Base-by-base conservation (phyloP, 2,888 invertebrate species). In the Mythimna vitellina region DNA sequence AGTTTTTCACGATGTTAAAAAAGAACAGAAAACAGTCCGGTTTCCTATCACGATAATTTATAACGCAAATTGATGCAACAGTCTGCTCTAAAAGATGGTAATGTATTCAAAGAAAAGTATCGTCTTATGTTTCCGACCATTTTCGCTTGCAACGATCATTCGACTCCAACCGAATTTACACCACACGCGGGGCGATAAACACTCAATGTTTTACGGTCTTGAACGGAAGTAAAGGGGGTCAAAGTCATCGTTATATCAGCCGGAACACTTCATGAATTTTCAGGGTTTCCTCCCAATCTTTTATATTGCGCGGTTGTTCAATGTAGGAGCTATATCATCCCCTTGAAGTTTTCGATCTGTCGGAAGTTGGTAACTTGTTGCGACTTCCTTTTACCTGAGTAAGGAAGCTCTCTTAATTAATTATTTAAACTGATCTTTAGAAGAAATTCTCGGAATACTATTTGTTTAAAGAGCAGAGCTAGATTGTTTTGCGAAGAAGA, bases 241-340 rank as follows among this genome's bases (percentile, higher is more conserved):
- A 79, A 78, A 81, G 78, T 81, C 82, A 71, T 71, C 78, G 65
- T 81, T 81, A 71, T 77, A 81, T 71, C 67, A 81, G 65, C 77
- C 82, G 78, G 64, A 79, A 79, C 82, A 67, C 78, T 77, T 71
- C 68, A 64, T 71, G 66, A 63, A 73, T 69, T 69, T 70, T 54
- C 82, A 78, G 61, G 67, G 57, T 71, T n/a, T 49, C 53, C 32
- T 53, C 64, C 38, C 56, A 61, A 71, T 54, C 61, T 63, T 76
- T 68, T 72, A 65, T 51, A 65, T 57, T 29, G 51, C 35, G 25
- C 29, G 17, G 14, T 66, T 22, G 35, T 65, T 75, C 51, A 25
- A 56, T 75, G 57, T 68, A 80, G 12, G 10, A 54, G 79, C 65
- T 57, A 65, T 72, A 65, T 72, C 20, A 29, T 6, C 35, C 20